Conservation (phyloP, 2,113 vertebrate species). For the Meles meles region DNA sequence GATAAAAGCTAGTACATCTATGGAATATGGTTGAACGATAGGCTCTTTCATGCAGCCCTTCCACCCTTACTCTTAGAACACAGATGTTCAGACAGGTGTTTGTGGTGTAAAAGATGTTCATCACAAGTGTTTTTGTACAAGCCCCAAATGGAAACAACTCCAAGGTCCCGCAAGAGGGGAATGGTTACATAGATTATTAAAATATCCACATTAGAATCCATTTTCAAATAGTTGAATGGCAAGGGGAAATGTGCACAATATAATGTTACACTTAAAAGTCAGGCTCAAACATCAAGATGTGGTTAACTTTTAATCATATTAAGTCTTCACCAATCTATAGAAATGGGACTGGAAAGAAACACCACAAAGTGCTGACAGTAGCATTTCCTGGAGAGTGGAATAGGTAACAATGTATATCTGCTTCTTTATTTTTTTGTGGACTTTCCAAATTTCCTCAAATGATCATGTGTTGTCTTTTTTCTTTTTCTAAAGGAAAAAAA, state of each 20-base stretch:
- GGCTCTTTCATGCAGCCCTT: background rate
- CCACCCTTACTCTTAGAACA: background rate
- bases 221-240: background rate
- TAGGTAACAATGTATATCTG: background rate
- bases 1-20: background rate
- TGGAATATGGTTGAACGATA: background rate
- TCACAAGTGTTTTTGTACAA: background rate
- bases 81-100: background rate
- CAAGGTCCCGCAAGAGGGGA: background rate
- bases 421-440: background rate
- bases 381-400: background rate
- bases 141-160: background rate
- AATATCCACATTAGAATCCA: background rate
- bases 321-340: background rate
- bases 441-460: background rate
- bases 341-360: background rate
- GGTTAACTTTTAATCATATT: background rate
- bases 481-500: background rate
- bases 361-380: no score
- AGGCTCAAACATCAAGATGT: background rate
- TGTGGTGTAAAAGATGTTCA: background rate
- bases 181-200: background rate
- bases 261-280: background rate
- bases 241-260: background rate
- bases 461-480: background rate